Evolutionary conservation across 2,888 invertebrate species (phyloP), one percentile per base, ranked within the genome.

Genomic region (Drosophila ustulata): DNA sequence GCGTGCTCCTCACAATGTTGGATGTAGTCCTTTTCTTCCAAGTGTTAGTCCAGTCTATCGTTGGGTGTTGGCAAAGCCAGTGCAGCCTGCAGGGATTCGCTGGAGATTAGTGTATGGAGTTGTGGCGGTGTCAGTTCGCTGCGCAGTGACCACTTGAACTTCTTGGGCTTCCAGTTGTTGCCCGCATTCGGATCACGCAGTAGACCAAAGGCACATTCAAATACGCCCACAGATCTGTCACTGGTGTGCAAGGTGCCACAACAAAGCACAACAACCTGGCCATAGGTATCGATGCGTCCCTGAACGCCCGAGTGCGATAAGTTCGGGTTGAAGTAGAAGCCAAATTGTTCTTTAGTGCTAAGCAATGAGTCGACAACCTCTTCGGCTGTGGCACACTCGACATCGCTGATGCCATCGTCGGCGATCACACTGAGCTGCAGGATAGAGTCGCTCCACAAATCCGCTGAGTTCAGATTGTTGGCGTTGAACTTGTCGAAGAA

Each of bases 151-250:
- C 94, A 84, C 76, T 94, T 92, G 7, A 93, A 93, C n/a, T 92
- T 93, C 88, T 95, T 95, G 25, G 95, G 93, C 91, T 95, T 95
- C 94, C 95, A 96, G 85, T 94, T 95, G 84, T 95, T 94, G n/a
- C 93, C 92, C 30, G 92, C 90, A 53, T 92, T 93, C 0, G 95
- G 95, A 89, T 95, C 95, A 68, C 94, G 93, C 25, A 94, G 92
- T 43, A 96, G 91, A 2, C 94, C 94, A 91, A 95, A 95, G 47
- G 93, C 92, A 81, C 95, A 94, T 84, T 95, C 95, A 89, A 95
- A 96, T 32, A 95, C 91, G 2, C 95, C 96, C 1, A 94, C 93
- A 13, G 70, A 67, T 74, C 93, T 93, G 30, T 91, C 90, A 4
- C 91, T 78, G 11, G 93, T 91, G 85, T 95, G 95, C 34, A 95